Conservation (phyloP, 2,888 invertebrate genomes). For the Mayetiola destructor region DNA sequence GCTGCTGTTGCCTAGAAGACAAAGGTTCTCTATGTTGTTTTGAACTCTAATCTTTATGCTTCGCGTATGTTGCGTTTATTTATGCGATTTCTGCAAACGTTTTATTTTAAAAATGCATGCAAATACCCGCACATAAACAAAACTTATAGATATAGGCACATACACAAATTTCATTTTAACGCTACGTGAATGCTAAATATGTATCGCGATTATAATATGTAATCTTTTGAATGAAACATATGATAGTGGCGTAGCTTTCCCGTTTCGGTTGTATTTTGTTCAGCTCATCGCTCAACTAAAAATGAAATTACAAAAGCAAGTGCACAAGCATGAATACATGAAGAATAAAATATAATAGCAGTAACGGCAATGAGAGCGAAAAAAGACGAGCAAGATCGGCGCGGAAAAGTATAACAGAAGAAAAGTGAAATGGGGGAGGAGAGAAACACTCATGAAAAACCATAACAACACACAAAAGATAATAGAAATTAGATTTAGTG, state of each 20-base stretch:
- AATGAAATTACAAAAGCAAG: background rate
- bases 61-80: too few species aligned
- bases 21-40: too few species aligned
- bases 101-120: background rate
- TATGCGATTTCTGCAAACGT: too few species aligned
- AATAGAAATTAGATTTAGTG: conserved; percentile 12
- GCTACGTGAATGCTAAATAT: conserved; percentile 6
- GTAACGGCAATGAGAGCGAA: background rate
- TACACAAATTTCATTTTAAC: background rate
- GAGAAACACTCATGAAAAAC: background rate
- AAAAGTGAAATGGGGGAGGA: too few species aligned
- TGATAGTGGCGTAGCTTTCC: too few species aligned
- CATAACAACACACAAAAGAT: background rate
- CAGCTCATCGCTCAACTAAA: background rate
- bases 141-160: background rate
- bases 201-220: too few species aligned
- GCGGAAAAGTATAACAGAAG: too few species aligned
- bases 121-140: conserved; percentile 1
- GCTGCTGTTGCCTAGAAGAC: too few species aligned
- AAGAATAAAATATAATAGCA: background rate
- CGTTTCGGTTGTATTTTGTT: too few species aligned
- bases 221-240: background rate
- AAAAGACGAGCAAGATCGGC: too few species aligned
- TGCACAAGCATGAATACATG: background rate
- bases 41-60: too few species aligned